These are phyloP conservation scores for Cremastobaeus sp. DNA, from an alignment of 2,888 invertebrate species.

Conservation along the genomic window DNA sequence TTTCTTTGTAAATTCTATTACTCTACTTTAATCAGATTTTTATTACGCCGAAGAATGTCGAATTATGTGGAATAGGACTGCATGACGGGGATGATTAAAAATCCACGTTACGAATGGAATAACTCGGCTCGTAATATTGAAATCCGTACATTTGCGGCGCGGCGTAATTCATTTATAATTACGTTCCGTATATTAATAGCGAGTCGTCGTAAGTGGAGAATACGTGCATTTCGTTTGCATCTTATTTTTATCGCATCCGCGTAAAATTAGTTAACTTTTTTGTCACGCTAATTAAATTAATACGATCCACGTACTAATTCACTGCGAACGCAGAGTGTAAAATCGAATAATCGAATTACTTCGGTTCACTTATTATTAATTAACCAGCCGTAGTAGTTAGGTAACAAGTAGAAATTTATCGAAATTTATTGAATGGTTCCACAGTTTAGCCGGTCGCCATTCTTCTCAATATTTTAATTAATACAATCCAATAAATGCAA, in stretches of 20 bases:
- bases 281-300: conserved; percentile 12
- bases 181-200: conserved; percentile 4
- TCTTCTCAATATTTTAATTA: too few relatives aligned
- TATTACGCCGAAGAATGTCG: too few relatives aligned
- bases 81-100: conserved; percentile 11
- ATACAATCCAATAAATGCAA: too few relatives aligned
- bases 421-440: too few relatives aligned
- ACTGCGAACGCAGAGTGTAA: conserved; percentile 2
- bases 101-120: conserved; percentile 10
- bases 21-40: conserved; percentile 14
- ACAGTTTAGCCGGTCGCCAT: too few relatives aligned
- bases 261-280: not conserved
- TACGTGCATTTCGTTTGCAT: conserved; percentile 12
- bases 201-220: not conserved
- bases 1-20: too few relatives aligned
- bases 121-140: conserved; percentile 10
- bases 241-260: not conserved
- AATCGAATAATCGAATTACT: conserved; percentile 22
- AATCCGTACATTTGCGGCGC: conserved; percentile 15
- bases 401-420: not conserved
- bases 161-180: conserved; percentile 17
- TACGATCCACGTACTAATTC: conserved; percentile 11
- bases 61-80: conserved; percentile 10
- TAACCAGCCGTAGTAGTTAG: too few relatives aligned
- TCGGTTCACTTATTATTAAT: conserved; percentile 3